Percentiles rank a stretch among this genome's conserved stretches.
These are phyloP conservation scores for Sinocyclocheilus maitianheensis DNA, from an alignment of 2,113 vertebrate genomes.

Conservation along the genomic window DNA sequence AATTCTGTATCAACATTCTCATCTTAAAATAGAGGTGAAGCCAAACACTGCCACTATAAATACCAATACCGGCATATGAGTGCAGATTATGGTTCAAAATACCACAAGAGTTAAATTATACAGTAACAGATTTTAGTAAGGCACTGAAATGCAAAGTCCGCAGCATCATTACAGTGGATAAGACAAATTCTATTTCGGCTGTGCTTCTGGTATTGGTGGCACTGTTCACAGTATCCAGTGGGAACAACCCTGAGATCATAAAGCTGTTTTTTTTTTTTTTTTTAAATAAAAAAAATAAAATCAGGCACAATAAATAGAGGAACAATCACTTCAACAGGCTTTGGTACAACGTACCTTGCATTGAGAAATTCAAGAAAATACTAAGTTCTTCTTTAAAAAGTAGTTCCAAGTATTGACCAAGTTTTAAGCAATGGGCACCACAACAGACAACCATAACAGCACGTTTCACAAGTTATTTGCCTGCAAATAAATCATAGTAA, in stretches of 20 bases:
- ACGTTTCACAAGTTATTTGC: not conserved
- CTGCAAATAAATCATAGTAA: conserved; percentile 30
- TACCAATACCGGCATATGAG: not conserved
- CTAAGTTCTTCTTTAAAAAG: conserved; percentile 1
- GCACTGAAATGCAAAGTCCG: not conserved
- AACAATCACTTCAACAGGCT: not conserved
- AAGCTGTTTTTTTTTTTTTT: not conserved
- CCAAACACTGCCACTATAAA: not conserved
- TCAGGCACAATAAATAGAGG: conserved; percentile 1
- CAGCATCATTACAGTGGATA: not conserved
- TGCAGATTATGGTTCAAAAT: not conserved
- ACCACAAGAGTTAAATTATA: not conserved
- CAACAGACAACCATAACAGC: too few species aligned
- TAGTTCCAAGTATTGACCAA: not conserved
- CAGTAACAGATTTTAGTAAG: conserved; percentile 20
- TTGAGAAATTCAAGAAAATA: not conserved
- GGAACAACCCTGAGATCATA: conserved; percentile 24
- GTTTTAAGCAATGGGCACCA: not conserved
- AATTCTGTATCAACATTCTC: not conserved
- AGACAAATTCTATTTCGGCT: not conserved
- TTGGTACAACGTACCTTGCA: not conserved
- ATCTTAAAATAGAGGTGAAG: not conserved
- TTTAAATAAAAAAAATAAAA: too few species aligned
- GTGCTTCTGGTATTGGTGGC: not conserved
- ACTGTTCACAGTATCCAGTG: not conserved